Evolutionary conservation across 2,888 invertebrate species (phyloP), one percentile per base, ranked within the genome.

Genomic region (Ophion slaviceki): DNA sequence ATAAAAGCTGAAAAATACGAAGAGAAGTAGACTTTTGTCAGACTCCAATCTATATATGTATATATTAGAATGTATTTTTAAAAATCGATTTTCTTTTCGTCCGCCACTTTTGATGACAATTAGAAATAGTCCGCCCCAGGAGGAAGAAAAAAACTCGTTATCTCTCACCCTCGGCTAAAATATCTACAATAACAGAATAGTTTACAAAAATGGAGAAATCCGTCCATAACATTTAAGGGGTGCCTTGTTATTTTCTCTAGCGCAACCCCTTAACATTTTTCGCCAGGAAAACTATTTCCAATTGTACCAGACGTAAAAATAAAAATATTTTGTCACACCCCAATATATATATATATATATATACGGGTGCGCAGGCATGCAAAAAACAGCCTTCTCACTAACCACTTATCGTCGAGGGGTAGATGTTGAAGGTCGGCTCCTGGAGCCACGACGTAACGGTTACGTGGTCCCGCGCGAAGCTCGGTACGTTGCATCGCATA

Each of bases 361-460:
- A 5, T 40, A 8, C 24, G 24, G 20, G 5, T 40, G 36, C 8
- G 36, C 32, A 17, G 4, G 3, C 1, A 8, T 40, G 8, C 11
- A 28, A 20, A 32, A 47, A 61, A 20, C 10, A 10, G 57, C 53
- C 53, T 53, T 40, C 45, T 74, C 17, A 91, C 95, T 94, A 91
- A 95, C 95, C 95, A 88, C 95, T 95, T 89, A 95, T 94, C 57
- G 95, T 89, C 32, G 95, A 95, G 85, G 95, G 95, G 90, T 95
- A 95, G 86, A 95, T 95, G 91, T 95, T 95, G 91, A 95, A 95
- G 88, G 94, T 94, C 20, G 95, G 95, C 86, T 95, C 95, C 87
- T 95, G 95, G 17, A 95, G 92, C 95, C 95, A 95, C 86, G 95
- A 95, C 80, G 95, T 95, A 70, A 95, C 95, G 70, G 94, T 94